phyloP scores from a whole-genome alignment of 2,797 vertebrate genomes.

The Borostomias antarcticus region DNA sequence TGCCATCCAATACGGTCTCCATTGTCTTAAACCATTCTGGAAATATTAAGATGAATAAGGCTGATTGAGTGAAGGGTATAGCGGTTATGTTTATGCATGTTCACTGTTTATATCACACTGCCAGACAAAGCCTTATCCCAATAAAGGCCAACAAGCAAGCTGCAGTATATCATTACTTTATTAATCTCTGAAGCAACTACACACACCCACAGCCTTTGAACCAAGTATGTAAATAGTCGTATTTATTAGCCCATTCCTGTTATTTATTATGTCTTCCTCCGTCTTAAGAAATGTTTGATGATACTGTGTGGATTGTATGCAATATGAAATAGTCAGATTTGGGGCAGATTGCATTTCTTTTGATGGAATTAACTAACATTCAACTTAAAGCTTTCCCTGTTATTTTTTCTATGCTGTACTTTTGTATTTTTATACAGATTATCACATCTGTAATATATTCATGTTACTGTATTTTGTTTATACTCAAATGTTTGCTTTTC shows the following conservation, averaged over 20 bases:
- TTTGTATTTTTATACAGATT: conserved; percentile 13
- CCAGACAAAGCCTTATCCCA: conserved; percentile 11
- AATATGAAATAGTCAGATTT: conserved; percentile 21
- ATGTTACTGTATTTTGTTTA: conserved; percentile 24
- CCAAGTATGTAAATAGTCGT: conserved; percentile 58
- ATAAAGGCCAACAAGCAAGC: conserved; percentile 23
- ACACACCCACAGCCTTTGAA: conserved; percentile 36
- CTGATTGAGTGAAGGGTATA: conserved; percentile 3
- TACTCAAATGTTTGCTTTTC: conserved; percentile 24
- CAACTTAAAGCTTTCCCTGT: background rate
- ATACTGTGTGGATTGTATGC: conserved; percentile 16
- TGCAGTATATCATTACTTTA: conserved; percentile 14
- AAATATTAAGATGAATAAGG: conserved; percentile 1
- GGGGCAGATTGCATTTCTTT: conserved; percentile 31
- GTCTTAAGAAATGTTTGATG: conserved; percentile 5
- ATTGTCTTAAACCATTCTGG: background rate
- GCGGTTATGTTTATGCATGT: conserved; percentile 11
- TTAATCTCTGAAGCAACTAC: conserved; percentile 16
- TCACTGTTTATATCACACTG: conserved; percentile 14
- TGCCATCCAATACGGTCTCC: background rate
- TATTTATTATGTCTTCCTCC: conserved; percentile 63
- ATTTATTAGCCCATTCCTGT: conserved; percentile 57
- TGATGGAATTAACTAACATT: conserved; percentile 23
- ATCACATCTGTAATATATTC: conserved; percentile 34
- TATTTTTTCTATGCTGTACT: conserved; percentile 11